Evolutionary conservation across 2,113 vertebrate species (phyloP).

Genomic region (Caranx ignobilis): DNA sequence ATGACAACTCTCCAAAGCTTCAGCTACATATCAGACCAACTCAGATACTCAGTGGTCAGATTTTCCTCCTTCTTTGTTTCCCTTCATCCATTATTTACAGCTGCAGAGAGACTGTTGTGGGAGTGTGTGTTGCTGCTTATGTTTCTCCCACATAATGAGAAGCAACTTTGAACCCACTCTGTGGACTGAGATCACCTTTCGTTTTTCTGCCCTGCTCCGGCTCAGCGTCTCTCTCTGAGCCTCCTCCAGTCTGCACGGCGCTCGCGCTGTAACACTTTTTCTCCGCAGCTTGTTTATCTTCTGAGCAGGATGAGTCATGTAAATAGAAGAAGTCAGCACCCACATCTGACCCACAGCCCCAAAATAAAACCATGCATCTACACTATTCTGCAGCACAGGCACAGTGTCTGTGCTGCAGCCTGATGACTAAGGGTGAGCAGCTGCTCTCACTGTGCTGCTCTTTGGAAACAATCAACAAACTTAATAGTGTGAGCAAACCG

Average conservation of each 20-base stretch:
- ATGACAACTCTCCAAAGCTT: background rate
- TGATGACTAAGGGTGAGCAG: no score
- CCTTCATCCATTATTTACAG: slow-evolving; percentile 51
- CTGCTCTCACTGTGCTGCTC: no score
- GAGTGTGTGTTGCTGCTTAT: background rate
- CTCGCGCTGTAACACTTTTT: background rate
- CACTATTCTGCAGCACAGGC: no score
- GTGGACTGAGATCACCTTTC: background rate
- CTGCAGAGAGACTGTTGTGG: slow-evolving; percentile 1
- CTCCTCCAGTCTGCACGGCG: background rate
- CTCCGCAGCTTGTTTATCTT: slow-evolving; percentile 13
- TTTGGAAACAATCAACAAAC: no score
- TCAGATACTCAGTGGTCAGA: slow-evolving; percentile 2
- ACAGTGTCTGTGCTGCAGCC: no score
- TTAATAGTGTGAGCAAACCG: no score
- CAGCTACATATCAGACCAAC: background rate
- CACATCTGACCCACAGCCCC: background rate
- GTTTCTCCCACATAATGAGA: background rate
- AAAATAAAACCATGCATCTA: background rate
- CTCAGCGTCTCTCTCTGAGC: slow-evolving; percentile 7
- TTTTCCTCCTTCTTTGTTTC: slow-evolving; percentile 39
- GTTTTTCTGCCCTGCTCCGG: background rate
- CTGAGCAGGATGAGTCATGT: slow-evolving; percentile 25
- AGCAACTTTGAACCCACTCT: background rate
- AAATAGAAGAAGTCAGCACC: background rate